A percentile compares a stretch with the other conserved stretches of the same genome.
phyloP scores from a whole-genome alignment of 2,888 invertebrate species.

The Cerastoderma edule region DNA sequence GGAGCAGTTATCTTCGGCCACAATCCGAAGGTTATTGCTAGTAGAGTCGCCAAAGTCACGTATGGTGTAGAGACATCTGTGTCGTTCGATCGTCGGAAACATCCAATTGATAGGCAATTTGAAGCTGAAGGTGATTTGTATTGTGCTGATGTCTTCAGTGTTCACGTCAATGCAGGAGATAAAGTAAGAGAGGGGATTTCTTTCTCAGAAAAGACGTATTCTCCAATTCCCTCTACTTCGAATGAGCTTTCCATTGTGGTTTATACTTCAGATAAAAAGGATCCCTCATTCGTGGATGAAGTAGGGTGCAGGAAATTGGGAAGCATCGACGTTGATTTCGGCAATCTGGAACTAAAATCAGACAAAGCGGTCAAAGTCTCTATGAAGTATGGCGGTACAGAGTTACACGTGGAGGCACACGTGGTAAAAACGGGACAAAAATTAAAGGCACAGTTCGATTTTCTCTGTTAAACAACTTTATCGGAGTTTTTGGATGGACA shows the following conservation, averaged over 20 bases:
- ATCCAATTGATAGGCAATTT: slow-evolving; percentile 31
- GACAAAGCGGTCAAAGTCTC: slow-evolving; percentile 34
- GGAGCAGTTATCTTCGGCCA: slow-evolving; percentile 14
- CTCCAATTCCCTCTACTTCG: background rate
- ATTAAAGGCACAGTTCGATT: slow-evolving; percentile 35
- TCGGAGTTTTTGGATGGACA: no score
- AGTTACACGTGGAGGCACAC: slow-evolving; percentile 40
- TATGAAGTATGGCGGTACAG: slow-evolving; percentile 48
- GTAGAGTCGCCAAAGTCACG: slow-evolving; percentile 38
- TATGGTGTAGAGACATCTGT: slow-evolving; percentile 36
- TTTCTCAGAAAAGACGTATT: slow-evolving; percentile 31
- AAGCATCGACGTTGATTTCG: slow-evolving; percentile 34
- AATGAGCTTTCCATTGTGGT: background rate
- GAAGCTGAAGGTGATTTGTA: slow-evolving; percentile 23
- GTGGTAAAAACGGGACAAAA: slow-evolving; percentile 40
- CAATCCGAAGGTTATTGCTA: slow-evolving; percentile 36
- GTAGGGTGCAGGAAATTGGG: slow-evolving; percentile 36
- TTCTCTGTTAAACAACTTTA: slow-evolving; percentile 17
- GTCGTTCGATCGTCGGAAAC: slow-evolving; percentile 6
- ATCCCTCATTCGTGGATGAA: slow-evolving; percentile 44
- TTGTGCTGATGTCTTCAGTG: slow-evolving; percentile 34
- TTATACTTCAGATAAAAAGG: slow-evolving; percentile 30
- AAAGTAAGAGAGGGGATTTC: slow-evolving; percentile 29
- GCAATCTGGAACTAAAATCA: slow-evolving; percentile 15
- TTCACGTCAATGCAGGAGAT: slow-evolving; percentile 40